phyloP scores from a whole-genome alignment of 92 coral and sea anemone genomes.

The Parazoanthus swiftii region DNA sequence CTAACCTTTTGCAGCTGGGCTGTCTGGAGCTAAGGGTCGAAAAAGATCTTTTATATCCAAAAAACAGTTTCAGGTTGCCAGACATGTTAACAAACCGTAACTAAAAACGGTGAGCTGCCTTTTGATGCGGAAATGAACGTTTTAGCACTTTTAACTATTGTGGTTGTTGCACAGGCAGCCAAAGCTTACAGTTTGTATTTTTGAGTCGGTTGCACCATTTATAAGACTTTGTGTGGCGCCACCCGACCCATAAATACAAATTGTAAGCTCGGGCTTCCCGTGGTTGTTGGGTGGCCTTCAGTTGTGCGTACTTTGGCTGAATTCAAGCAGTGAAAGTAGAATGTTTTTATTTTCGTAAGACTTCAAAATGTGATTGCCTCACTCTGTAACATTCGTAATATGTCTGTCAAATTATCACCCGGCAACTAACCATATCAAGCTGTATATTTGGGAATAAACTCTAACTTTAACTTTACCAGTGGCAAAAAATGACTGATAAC shows the following conservation, averaged over 20 bases:
- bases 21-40: not conserved
- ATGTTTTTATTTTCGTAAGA: too few relatives aligned
- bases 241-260: too few relatives aligned
- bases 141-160: not conserved
- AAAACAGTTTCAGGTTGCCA: not conserved
- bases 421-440: not conserved
- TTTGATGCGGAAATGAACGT: not conserved
- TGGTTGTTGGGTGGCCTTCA: too few relatives aligned
- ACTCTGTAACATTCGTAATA: not conserved
- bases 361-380: too few relatives aligned
- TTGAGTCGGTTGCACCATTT: too few relatives aligned
- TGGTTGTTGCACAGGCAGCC: not conserved
- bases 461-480: not conserved
- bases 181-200: too few relatives aligned
- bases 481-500: not conserved
- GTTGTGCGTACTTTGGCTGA: not conserved
- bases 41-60: not conserved
- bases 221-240: too few relatives aligned
- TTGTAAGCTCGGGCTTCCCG: too few relatives aligned
- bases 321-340: not conserved
- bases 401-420: not conserved
- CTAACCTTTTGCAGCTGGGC: not conserved
- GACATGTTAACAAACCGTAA: not conserved
- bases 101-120: not conserved
- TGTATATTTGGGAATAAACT: not conserved